Evolutionary conservation across 2,113 vertebrate genomes (phyloP).

Genomic region (Orientallactaga bullata): DNA sequence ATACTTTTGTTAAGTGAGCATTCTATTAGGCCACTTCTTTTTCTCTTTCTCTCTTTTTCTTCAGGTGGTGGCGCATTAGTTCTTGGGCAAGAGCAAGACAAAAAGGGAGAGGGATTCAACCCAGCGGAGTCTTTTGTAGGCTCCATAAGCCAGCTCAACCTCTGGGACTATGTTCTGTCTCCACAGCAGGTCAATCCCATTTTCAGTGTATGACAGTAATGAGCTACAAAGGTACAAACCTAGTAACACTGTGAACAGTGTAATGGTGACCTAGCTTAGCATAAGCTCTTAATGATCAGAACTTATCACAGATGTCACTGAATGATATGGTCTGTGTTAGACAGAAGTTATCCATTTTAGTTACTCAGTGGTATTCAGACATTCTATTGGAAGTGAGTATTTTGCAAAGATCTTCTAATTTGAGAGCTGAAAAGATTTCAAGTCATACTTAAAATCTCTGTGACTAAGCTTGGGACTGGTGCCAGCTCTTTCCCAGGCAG

Average conservation of each 20-base stretch:
- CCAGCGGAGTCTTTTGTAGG: slow-evolving; percentile 98
- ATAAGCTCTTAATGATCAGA: slow-evolving; percentile 38
- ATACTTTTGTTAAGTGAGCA: neutral
- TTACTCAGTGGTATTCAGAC: neutral
- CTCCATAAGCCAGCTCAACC: slow-evolving; percentile 97
- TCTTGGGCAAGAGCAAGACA: slow-evolving; percentile 97
- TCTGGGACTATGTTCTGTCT: slow-evolving; percentile 96
- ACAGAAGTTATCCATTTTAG: neutral
- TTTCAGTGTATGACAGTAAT: slow-evolving; percentile 77
- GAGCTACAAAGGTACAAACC: slow-evolving; percentile 74
- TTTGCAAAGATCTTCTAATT: neutral
- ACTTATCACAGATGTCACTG: neutral
- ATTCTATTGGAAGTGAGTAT: neutral
- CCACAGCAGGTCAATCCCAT: slow-evolving; percentile 92
- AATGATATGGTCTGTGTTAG: neutral
- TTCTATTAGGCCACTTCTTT: neutral
- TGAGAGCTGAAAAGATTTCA: slow-evolving; percentile 4
- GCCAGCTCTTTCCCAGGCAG: neutral
- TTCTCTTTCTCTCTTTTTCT: slow-evolving; percentile 62
- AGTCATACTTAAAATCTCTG: neutral
- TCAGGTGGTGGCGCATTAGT: slow-evolving; percentile 96
- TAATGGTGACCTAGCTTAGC: slow-evolving; percentile 26
- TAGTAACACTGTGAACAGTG: slow-evolving; percentile 56
- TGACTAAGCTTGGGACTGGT: neutral
- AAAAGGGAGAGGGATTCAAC: slow-evolving; percentile 97